Percentiles rank a stretch among this genome's conserved stretches.
Evolutionary conservation across 2,113 vertebrate genomes (phyloP).

Genomic region (Cranoglanis bouderius): DNA sequence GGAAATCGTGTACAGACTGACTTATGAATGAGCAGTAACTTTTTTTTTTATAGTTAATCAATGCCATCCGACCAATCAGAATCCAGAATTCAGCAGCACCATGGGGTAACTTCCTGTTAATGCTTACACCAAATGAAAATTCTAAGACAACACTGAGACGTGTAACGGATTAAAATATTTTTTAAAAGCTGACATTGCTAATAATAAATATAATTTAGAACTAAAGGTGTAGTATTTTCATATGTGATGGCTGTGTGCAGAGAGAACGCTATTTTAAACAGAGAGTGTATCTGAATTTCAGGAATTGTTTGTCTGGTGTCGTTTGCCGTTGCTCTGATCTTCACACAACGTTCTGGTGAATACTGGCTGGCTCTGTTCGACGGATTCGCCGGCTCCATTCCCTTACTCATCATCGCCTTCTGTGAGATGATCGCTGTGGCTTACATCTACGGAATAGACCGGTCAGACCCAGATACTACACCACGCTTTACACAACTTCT

Average conservation of each 20-base stretch:
- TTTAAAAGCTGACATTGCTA: background rate
- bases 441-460: conserved; percentile 90
- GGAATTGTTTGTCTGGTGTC: conserved; percentile 78
- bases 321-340: conserved; percentile 81
- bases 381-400: conserved; percentile 87
- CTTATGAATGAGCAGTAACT: background rate
- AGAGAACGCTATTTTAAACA: background rate
- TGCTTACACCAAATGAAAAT: background rate
- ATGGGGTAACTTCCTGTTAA: background rate
- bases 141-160: background rate
- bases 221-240: background rate
- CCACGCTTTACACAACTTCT: background rate
- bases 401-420: conserved; percentile 87
- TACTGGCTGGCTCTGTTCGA: conserved; percentile 93
- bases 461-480: conserved; percentile 70
- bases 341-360: conserved; percentile 84
- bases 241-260: background rate
- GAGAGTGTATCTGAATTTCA: conserved; percentile 57
- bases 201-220: background rate
- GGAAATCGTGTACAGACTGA: background rate
- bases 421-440: conserved; percentile 86
- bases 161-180: background rate
- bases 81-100: background rate
- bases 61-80: background rate
- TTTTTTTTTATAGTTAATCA: background rate